Evolutionary conservation across 1,140 invertebrate genomes (phyloP), one percentile per base, ranked within the genome.

Genomic region (Sminthurides bifidus): DNA sequence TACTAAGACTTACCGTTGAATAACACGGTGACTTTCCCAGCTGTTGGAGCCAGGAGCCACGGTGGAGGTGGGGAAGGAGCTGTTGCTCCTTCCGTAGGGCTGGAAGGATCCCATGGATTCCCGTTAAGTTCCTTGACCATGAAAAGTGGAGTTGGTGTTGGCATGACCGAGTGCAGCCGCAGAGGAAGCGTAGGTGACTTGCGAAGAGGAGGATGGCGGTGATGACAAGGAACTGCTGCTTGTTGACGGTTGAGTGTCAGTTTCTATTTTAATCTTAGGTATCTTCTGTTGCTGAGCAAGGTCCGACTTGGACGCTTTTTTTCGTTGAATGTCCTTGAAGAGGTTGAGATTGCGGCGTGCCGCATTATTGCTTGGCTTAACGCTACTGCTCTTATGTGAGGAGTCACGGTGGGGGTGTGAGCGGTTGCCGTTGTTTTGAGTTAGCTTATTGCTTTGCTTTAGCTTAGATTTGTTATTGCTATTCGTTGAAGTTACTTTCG

Each of bases 21-120:
- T 12, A 64, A 43, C 23, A 64, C 63, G 49, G 63, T 64, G 38
- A 64, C 63, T 58, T 64, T 64, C 14, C 63, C 63, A 15, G 63
- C 63, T 8, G 63, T 64, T 10, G 63, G 63, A 37, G 59, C 59
- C n/a, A 59, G 63, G 41, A 64, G 59, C 63, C 63, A 64, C 10
- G 62, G 48, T 43, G 62, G 62, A 14, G 59, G 56, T 30, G 62
- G 62, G 6, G 62, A 61, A 24, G 60, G 56, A 14, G 59, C 59
- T n/a, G 56, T 59, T 19, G 59, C 56, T 26, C 56, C 63, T 64
- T 64, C 63, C 14, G 63, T 64, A 17, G 59, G 56, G 55, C 59
- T 61, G 12, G 62, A 43, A 21, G 62, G 58, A 33, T 56, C 53
- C 59, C 58, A 61, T 21, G 58, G 54, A 48, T 59, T 50, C 35